These are phyloP conservation scores for Drosophila burlai DNA, from an alignment of 1,140 invertebrate species.

Conservation along the genomic window DNA sequence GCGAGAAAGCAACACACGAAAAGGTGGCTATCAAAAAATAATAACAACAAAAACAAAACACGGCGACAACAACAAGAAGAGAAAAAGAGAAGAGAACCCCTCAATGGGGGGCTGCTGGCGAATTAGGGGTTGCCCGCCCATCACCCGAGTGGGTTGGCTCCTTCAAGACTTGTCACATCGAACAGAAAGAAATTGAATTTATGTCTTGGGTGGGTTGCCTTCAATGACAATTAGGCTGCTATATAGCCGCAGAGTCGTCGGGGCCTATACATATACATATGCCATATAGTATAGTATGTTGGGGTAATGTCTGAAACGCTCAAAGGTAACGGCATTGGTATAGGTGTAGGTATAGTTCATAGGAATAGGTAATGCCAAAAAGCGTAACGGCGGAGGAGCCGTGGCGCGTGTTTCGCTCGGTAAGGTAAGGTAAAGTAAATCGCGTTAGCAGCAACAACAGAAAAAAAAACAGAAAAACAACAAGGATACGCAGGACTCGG, in stretches of 20 bases:
- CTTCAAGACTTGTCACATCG: constrained; percentile 61
- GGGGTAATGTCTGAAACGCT: constrained; percentile 14
- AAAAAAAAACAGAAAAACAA: constrained; percentile 29
- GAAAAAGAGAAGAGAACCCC: neutral
- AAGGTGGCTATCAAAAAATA: constrained; percentile 70
- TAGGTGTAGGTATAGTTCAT: constrained; percentile 7
- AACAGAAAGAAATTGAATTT: constrained; percentile 74
- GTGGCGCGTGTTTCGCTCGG: constrained; percentile 59
- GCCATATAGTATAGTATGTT: constrained; percentile 2
- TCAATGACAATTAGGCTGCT: constrained; percentile 73
- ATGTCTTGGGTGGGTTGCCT: constrained; percentile 58
- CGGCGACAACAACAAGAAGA: constrained; percentile 12
- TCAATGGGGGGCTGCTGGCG: neutral
- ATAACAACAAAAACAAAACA: constrained; percentile 41
- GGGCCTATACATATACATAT: constrained; percentile 10
- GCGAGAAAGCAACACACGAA: constrained; percentile 53
- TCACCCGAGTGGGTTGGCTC: constrained; percentile 17
- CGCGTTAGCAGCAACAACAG: constrained; percentile 61
- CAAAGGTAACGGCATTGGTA: constrained; percentile 24
- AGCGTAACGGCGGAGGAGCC: constrained; percentile 28
- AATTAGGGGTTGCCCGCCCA: constrained; percentile 11
- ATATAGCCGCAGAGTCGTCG: constrained; percentile 40
- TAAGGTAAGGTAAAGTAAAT: constrained; percentile 76
- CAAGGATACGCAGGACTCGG: constrained; percentile 62
- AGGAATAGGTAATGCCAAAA: constrained; percentile 24